Evolutionary conservation across 2,888 invertebrate genomes (phyloP).

Genomic region (Apocheima hispidaria): DNA sequence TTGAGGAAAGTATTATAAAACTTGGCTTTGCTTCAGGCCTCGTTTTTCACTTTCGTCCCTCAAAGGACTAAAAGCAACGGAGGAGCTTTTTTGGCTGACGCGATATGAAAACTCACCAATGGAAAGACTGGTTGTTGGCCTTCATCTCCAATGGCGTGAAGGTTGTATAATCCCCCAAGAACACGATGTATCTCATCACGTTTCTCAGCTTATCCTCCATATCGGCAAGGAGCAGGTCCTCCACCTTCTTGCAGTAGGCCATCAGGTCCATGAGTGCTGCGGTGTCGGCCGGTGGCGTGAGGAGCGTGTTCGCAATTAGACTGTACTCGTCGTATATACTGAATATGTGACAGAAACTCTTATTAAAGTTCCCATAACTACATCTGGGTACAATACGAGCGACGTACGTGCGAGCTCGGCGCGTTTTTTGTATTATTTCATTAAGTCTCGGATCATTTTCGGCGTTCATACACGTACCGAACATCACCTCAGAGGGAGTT

Average conservation of each 20-base stretch:
- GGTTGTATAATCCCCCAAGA: conserved; percentile 93
- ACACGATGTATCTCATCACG: conserved; percentile 90
- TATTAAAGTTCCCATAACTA: too few species aligned
- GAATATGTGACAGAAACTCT: too few species aligned
- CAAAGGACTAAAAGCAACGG: too few species aligned
- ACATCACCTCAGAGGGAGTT: neutral
- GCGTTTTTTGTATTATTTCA: neutral
- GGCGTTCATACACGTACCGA: neutral
- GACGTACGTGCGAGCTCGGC: too few species aligned
- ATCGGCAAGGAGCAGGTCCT: conserved; percentile 88
- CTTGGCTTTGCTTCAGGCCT: too few species aligned
- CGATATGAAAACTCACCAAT: conserved; percentile 91
- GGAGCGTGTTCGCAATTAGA: conserved; percentile 90
- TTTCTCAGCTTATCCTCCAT: conserved; percentile 92
- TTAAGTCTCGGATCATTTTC: neutral
- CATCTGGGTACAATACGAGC: too few species aligned
- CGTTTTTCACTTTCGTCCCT: too few species aligned
- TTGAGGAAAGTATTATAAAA: too few species aligned
- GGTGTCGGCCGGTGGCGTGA: conserved; percentile 93
- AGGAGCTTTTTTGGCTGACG: too few species aligned
- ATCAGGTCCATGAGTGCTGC: conserved; percentile 94
- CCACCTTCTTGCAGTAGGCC: conserved; percentile 90
- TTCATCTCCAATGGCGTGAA: conserved; percentile 95
- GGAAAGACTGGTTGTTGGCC: conserved; percentile 94
- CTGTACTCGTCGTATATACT: conserved; percentile 95